phyloP scores from a whole-genome alignment of 2,797 vertebrate species.

The Xiphorhynchus erythropygius region DNA sequence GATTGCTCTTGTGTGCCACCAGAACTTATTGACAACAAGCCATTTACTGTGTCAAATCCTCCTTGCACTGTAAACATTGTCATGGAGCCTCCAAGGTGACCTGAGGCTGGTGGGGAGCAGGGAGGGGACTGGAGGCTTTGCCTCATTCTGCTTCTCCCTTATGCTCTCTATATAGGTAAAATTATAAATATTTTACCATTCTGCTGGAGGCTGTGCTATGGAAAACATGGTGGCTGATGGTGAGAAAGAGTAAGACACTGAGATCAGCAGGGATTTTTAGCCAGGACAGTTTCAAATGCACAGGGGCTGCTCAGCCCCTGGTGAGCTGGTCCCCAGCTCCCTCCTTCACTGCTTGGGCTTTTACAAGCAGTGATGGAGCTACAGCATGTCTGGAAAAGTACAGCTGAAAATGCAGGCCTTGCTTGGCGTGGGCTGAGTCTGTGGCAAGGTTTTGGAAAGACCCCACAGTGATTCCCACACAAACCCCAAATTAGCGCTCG shows the following conservation, averaged over 20 bases:
- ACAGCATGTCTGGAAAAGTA: fast-evolving
- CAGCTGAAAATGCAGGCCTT: background rate
- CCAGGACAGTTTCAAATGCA: background rate
- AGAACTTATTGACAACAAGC: background rate
- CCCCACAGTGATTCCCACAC: background rate
- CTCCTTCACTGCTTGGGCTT: background rate
- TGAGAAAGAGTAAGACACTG: background rate
- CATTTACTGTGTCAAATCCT: background rate
- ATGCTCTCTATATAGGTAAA: background rate
- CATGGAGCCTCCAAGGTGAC: background rate
- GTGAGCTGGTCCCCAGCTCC: background rate
- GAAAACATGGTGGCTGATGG: background rate
- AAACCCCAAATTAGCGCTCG: fast-evolving
- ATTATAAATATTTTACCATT: background rate
- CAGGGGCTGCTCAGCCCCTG: background rate
- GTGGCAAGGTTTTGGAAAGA: background rate
- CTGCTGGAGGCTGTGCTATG: fast-evolving
- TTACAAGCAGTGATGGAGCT: background rate
- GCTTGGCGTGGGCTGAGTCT: fast-evolving
- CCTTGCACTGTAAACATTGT: background rate
- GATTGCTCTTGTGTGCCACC: background rate
- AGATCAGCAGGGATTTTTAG: background rate
- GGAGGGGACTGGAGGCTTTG: fast-evolving
- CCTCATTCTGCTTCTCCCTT: background rate
- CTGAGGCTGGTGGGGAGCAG: too few relatives aligned